Conservation (phyloP, 2,888 invertebrate species). For the Lycophotia porphyrea region DNA sequence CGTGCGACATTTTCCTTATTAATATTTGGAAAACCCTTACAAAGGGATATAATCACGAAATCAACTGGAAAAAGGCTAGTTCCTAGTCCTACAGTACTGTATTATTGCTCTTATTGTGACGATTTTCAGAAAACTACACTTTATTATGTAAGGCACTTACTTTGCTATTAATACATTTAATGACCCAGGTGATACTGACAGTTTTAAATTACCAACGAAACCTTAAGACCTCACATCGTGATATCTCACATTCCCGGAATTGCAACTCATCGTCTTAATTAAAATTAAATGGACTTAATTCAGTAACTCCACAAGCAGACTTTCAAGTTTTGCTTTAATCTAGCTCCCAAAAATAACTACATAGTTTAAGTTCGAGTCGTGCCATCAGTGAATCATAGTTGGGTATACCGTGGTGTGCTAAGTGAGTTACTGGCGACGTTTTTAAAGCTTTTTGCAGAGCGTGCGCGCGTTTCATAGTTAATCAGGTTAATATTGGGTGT, state of each 20-base stretch:
- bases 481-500: constrained; percentile 85
- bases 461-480: constrained; percentile 80
- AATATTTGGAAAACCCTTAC: constrained; percentile 24
- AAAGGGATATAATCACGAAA: constrained; percentile 13
- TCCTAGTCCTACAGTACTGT: too few species aligned
- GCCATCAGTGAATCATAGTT: constrained; percentile 70
- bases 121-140: neutral
- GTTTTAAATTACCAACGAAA: constrained; percentile 10
- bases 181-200: neutral
- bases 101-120: neutral
- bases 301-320: constrained; percentile 35
- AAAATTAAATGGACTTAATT: constrained; percentile 49
- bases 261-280: constrained; percentile 27
- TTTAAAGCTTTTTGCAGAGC: constrained; percentile 87
- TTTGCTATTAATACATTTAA: neutral
- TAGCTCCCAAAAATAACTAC: constrained; percentile 49
- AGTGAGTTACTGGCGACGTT: constrained; percentile 86
- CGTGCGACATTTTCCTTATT: constrained; percentile 44
- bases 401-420: constrained; percentile 75
- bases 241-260: constrained; percentile 4
- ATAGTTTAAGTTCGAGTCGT: constrained; percentile 61
- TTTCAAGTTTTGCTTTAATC: constrained; percentile 50
- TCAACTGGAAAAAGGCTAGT: constrained; percentile 27
- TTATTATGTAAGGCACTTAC: neutral
- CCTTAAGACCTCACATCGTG: neutral